Evolutionary conservation across 2,797 vertebrate species (phyloP).

Genomic region (Sebastiscus albofasciatus): DNA sequence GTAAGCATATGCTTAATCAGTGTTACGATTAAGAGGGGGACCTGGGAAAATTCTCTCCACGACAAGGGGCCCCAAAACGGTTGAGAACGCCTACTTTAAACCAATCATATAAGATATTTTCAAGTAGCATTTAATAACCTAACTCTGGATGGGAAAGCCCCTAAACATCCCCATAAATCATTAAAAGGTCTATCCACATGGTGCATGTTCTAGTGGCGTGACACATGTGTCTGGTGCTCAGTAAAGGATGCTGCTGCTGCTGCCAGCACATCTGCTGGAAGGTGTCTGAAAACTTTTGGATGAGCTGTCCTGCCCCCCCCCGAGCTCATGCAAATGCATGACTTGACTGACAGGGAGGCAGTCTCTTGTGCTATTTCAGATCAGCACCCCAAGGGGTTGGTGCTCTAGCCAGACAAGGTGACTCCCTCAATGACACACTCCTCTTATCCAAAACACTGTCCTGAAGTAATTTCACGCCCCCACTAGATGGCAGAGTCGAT

Average conservation of each 20-base stretch:
- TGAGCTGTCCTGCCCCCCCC: conserved; percentile 21
- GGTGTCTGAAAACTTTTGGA: conserved; percentile 25
- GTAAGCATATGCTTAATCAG: too few species aligned
- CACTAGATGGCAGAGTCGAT: conserved; percentile 68
- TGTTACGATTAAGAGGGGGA: too few species aligned
- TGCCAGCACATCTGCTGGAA: conserved; percentile 30
- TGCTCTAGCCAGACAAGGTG: conserved; percentile 42
- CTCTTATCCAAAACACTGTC: not conserved
- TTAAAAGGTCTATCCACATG: not conserved
- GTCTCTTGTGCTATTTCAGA: conserved; percentile 44
- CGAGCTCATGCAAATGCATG: conserved; percentile 36
- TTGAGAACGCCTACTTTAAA: not conserved
- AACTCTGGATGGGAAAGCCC: not conserved
- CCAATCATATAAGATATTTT: not conserved
- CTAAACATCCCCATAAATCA: not conserved
- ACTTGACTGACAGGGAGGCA: conserved; percentile 24
- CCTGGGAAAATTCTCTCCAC: too few species aligned
- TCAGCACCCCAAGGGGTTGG: conserved; percentile 13
- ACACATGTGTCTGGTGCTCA: conserved; percentile 1
- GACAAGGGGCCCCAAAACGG: too few species aligned
- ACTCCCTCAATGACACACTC: conserved; percentile 19
- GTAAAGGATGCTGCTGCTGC: conserved; percentile 9
- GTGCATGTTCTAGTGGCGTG: not conserved
- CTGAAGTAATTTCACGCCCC: conserved; percentile 17
- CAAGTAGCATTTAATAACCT: not conserved